Evolutionary conservation across 2,888 invertebrate species (phyloP).

Genomic region (Chironomus riparius): DNA sequence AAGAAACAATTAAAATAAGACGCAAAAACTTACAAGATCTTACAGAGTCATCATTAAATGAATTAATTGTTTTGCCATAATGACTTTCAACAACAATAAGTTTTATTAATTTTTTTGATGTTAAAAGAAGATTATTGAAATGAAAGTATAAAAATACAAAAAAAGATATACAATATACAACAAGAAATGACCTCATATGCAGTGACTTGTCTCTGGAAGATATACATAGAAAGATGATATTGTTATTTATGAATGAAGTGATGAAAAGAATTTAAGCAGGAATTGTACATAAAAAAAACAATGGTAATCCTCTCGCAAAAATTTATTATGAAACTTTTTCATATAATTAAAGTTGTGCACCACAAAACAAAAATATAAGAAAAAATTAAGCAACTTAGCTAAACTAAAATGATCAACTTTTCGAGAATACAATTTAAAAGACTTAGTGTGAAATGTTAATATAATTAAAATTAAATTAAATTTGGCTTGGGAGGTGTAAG

Average conservation of each 20-base stretch:
- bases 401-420: background rate
- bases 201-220: constrained; percentile 20
- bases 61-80: background rate
- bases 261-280: background rate
- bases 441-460: background rate
- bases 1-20: background rate
- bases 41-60: background rate
- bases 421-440: background rate
- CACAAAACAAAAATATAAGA: background rate
- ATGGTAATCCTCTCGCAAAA: constrained; percentile 4
- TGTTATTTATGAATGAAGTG: background rate
- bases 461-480: background rate
- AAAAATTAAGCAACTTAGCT: background rate
- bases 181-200: constrained; percentile 23
- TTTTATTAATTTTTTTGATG: background rate
- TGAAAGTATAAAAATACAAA: background rate
- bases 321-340: background rate
- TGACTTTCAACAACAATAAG: background rate
- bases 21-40: background rate
- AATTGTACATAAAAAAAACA: background rate
- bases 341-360: background rate
- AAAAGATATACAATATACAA: constrained; percentile 1
- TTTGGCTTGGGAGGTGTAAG: too few relatives aligned
- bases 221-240: background rate
- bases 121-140: background rate